Conservation (phyloP, 2,888 invertebrate species). For the Bursaphelenchus okinawaensis region DNA sequence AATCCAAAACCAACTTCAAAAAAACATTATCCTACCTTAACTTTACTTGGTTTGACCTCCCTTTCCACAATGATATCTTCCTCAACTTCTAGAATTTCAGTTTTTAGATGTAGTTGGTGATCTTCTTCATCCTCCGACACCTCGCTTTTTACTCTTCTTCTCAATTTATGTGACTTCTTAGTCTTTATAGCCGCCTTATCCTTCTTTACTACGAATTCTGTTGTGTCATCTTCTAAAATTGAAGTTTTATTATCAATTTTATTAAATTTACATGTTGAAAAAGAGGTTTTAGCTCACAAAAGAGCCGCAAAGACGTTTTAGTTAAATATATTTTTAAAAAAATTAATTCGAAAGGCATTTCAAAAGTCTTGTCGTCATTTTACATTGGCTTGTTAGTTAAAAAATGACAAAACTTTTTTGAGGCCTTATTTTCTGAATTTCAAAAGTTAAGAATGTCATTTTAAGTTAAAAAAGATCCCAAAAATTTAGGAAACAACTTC, state of each 20-base stretch:
- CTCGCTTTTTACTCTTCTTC: neutral
- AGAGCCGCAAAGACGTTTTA: no score
- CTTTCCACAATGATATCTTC: neutral
- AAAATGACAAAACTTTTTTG: neutral
- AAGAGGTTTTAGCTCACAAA: no score
- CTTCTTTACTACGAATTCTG: neutral
- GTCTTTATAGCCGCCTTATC: neutral
- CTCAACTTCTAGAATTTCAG: neutral
- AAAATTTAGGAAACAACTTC: no score
- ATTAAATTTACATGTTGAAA: no score
- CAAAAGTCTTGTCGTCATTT: no score
- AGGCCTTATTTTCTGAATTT: no score
- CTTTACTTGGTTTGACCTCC: neutral
- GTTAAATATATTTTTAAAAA: no score
- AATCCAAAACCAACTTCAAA: no score
- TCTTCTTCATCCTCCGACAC: neutral
- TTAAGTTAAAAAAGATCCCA: no score
- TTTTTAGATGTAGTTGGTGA: neutral
- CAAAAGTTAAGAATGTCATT: no score
- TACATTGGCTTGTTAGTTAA: neutral
- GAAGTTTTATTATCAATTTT: no score
- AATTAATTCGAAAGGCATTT: no score
- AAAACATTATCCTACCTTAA: neutral
- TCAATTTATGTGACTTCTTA: neutral
- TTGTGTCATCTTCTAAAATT: neutral